A percentile compares a stretch with the other conserved stretches of the same genome.
These are phyloP conservation scores for Rhodinocichla rosea DNA, from an alignment of 2,113 vertebrate species.

Conservation along the genomic window DNA sequence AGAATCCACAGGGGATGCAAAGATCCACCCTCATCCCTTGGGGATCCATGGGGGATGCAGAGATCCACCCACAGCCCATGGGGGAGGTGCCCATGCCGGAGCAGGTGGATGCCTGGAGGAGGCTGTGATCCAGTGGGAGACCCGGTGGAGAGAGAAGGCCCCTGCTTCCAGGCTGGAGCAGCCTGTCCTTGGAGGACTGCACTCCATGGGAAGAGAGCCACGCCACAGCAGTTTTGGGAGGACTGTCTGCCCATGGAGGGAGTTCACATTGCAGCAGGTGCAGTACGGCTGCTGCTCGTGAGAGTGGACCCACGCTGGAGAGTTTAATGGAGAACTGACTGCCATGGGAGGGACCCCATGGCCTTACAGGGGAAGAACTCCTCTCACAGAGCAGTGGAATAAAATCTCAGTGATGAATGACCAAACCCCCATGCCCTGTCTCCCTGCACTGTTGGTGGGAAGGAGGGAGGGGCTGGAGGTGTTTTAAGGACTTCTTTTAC, in stretches of 20 bases:
- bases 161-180: background rate
- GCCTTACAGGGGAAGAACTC: background rate
- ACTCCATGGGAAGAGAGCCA: rapidly evolving
- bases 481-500: background rate
- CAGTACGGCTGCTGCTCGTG: background rate
- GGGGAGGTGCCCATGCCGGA: background rate
- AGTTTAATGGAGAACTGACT: background rate
- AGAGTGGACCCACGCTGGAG: background rate
- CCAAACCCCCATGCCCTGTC: background rate
- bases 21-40: background rate
- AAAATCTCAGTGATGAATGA: background rate
- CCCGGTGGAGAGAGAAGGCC: rapidly evolving
- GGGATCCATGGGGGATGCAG: background rate
- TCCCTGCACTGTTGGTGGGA: background rate
- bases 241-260: background rate
- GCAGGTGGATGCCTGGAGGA: background rate
- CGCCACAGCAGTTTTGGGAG: background rate
- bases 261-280: background rate
- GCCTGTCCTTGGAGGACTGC: no score
- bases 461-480: background rate
- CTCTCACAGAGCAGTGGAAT: background rate
- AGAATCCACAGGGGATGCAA: background rate
- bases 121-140: background rate
- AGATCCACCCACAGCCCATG: background rate
- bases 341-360: rapidly evolving